A percentile compares a stretch with the other conserved stretches of the same genome.
Conservation (phyloP, 2,888 invertebrate species). For the Agrilus biguttatus region DNA sequence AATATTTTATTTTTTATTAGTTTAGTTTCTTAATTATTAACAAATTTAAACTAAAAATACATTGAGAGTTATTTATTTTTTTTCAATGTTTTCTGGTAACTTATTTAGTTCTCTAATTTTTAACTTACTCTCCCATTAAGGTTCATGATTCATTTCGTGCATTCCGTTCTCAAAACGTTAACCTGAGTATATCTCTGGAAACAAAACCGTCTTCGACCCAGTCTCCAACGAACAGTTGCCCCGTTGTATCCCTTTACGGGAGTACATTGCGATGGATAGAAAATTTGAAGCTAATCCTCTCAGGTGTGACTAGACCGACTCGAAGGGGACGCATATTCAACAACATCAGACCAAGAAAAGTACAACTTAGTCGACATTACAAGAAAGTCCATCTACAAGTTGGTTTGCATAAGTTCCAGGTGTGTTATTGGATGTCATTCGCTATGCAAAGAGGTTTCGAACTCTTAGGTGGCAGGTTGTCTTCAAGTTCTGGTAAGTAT, state of each 20-base stretch:
- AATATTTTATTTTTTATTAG: too few relatives aligned
- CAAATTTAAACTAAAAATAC: too few relatives aligned
- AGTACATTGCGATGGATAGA: slow-evolving; percentile 94
- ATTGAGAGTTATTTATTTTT: too few relatives aligned
- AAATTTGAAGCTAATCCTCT: slow-evolving; percentile 82
- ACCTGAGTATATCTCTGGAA: slow-evolving; percentile 64
- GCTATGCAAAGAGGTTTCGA: slow-evolving; percentile 88
- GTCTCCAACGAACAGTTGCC: slow-evolving; percentile 36
- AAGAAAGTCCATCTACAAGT: slow-evolving; percentile 74
- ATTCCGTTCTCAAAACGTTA: slow-evolving; percentile 77
- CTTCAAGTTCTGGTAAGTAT: slow-evolving; percentile 53
- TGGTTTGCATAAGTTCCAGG: slow-evolving; percentile 73
- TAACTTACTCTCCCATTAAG: slow-evolving; percentile 25
- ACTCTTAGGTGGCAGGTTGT: slow-evolving; percentile 65
- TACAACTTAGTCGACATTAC: slow-evolving; percentile 86
- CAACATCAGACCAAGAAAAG: slow-evolving; percentile 71
- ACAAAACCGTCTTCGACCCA: slow-evolving; percentile 45
- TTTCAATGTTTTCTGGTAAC: too few relatives aligned
- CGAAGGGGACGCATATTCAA: slow-evolving; percentile 79
- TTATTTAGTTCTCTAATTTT: too few relatives aligned
- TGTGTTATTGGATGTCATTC: slow-evolving; percentile 96
- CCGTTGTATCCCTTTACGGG: slow-evolving; percentile 73
- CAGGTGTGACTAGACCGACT: slow-evolving; percentile 88
- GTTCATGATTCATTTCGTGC: slow-evolving; percentile 92
- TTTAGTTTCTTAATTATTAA: too few relatives aligned